phyloP scores from a whole-genome alignment of 2,113 vertebrate genomes.

The Gulo gulo region DNA sequence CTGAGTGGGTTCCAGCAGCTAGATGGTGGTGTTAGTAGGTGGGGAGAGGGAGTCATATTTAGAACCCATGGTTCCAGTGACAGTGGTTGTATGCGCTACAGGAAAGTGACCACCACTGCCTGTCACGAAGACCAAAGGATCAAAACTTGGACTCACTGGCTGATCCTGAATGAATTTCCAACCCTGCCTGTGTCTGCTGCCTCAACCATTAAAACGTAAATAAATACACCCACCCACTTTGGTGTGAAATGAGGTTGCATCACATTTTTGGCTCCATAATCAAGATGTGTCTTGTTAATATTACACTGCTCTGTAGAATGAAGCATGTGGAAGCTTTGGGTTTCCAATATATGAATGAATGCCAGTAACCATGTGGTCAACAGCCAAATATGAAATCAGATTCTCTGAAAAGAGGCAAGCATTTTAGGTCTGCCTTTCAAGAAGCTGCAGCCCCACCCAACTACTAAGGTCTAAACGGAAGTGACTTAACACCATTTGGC shows the following conservation, averaged over 20 bases:
- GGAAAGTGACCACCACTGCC: not conserved
- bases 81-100: not conserved
- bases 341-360: not conserved
- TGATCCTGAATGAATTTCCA: not conserved
- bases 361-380: not conserved
- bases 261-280: slow-evolving; percentile 35
- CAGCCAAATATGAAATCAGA: slow-evolving; percentile 50
- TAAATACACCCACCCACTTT: not conserved
- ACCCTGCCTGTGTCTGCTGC: not conserved
- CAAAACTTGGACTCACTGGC: not conserved
- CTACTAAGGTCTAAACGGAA: not conserved
- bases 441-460: not conserved
- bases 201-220: slow-evolving; percentile 27
- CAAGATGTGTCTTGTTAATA: not conserved
- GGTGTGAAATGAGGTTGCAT: slow-evolving; percentile 47
- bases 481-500: slow-evolving; percentile 8
- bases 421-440: slow-evolving; percentile 18
- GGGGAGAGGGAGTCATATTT: not conserved
- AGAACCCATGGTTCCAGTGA: slow-evolving; percentile 9
- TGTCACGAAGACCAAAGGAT: not conserved
- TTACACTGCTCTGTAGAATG: not conserved
- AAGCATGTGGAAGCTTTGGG: slow-evolving; percentile 9
- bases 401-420: slow-evolving; percentile 28
- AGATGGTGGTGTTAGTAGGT: not conserved
- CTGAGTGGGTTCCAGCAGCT: not conserved